phyloP scores from a whole-genome alignment of 2,888 invertebrate genomes.

The Liposcelis brunnea region DNA sequence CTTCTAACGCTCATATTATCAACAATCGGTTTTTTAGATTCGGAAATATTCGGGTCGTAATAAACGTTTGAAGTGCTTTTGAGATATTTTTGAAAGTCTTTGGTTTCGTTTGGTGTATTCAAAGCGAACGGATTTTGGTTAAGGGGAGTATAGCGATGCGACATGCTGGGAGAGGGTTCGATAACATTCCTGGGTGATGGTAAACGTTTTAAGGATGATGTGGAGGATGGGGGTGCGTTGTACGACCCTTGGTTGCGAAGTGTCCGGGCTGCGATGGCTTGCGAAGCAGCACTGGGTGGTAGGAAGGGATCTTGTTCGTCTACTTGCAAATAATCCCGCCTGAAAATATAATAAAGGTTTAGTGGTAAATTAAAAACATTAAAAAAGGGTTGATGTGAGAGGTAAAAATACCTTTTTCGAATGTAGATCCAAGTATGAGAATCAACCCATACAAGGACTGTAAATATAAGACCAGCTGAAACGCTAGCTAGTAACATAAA shows the following conservation, averaged over 20 bases:
- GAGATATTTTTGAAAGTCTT: background rate
- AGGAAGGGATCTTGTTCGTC: constrained; percentile 73
- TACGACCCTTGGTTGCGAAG: constrained; percentile 55
- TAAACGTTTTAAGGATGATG: constrained; percentile 15
- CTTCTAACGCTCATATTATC: no score
- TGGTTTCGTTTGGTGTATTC: background rate
- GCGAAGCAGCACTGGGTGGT: constrained; percentile 38
- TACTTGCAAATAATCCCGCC: constrained; percentile 61
- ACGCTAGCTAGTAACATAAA: constrained; percentile 76
- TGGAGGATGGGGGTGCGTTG: constrained; percentile 37
- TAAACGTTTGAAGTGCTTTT: background rate
- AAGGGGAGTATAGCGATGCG: constrained; percentile 24
- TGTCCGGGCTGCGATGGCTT: constrained; percentile 43
- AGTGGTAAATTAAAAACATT: constrained; percentile 3
- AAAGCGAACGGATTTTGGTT: constrained; percentile 28
- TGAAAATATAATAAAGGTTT: constrained; percentile 25
- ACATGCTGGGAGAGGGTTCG: constrained; percentile 23
- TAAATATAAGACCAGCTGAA: constrained; percentile 74
- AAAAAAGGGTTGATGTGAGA: background rate
- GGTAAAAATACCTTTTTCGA: constrained; percentile 55
- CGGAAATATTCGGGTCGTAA: constrained; percentile 1
- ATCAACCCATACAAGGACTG: constrained; percentile 83
- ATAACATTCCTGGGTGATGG: no score
- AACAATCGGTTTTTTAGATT: no score
- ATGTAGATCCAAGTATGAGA: constrained; percentile 96